Evolutionary conservation across 1,140 invertebrate genomes (phyloP).

Genomic region (Tachypleus tridentatus): DNA sequence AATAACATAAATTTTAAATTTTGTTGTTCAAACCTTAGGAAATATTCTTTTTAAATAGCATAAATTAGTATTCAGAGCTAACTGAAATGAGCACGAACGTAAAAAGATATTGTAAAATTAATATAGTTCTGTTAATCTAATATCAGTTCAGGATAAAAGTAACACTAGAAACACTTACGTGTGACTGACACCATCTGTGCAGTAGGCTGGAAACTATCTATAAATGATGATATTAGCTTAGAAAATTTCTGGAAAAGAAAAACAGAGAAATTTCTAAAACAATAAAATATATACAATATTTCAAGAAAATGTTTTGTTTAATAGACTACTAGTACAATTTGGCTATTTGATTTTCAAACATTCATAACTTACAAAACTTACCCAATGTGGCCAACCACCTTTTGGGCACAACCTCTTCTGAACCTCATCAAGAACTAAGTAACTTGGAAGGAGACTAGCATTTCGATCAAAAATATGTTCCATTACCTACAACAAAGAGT

Average conservation of each 20-base stretch:
- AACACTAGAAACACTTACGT: conserved; percentile 25
- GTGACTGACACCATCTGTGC: conserved; percentile 93
- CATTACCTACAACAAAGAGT: conserved; percentile 41
- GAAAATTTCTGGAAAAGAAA: conserved; percentile 55
- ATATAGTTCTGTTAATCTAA: no score
- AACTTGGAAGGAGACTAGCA: conserved; percentile 78
- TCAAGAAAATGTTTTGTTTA: no score
- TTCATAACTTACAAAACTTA: conserved; percentile 34
- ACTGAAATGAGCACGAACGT: no score
- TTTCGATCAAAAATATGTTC: conserved; percentile 85
- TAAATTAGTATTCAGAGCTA: no score
- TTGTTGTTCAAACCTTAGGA: no score
- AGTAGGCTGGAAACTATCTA: conserved; percentile 78
- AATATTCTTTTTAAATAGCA: no score
- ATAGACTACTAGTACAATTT: no score
- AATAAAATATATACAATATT: no score
- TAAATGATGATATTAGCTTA: conserved; percentile 69
- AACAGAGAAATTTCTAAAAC: not conserved
- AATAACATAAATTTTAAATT: no score
- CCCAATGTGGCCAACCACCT: conserved; percentile 75
- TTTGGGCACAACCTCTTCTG: conserved; percentile 45
- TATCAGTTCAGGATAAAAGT: no score
- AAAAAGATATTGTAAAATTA: no score
- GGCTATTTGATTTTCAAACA: not conserved
- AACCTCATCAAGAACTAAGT: conserved; percentile 90